Conservation (phyloP, 2,888 invertebrate genomes). For the Volucella inanis region DNA sequence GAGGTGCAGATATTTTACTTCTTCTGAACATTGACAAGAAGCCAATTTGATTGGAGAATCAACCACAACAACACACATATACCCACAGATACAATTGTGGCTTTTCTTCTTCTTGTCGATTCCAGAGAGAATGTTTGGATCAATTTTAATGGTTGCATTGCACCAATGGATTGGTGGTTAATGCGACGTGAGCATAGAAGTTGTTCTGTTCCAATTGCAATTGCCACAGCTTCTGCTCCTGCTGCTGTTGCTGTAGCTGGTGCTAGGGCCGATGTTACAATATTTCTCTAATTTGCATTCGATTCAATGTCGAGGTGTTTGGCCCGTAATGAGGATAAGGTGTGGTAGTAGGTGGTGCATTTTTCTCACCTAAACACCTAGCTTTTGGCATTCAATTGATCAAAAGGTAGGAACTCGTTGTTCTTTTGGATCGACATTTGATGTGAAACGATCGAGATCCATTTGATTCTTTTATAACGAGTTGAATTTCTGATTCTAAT, state of each 20-base stretch:
- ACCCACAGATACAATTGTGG: not conserved
- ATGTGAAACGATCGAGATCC: constrained; percentile 21
- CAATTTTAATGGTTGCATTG: constrained; percentile 73
- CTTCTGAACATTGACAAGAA: constrained; percentile 55
- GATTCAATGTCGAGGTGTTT: constrained; percentile 63
- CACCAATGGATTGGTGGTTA: constrained; percentile 50
- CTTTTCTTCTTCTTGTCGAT: constrained; percentile 42
- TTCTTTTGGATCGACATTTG: constrained; percentile 58
- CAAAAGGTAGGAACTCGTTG: constrained; percentile 64
- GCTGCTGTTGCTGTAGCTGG: not conserved
- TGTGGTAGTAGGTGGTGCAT: constrained; percentile 37
- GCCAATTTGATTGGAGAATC: constrained; percentile 68
- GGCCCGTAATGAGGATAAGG: constrained; percentile 59
- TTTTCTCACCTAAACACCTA: constrained; percentile 57
- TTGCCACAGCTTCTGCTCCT: constrained; percentile 28
- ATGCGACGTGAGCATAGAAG: constrained; percentile 64
- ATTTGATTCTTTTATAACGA: constrained; percentile 14
- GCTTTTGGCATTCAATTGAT: constrained; percentile 59
- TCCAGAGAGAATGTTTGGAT: constrained; percentile 54
- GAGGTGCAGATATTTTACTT: not conserved
- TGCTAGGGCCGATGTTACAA: constrained; percentile 36
- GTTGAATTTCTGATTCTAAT: constrained; percentile 59
- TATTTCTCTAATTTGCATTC: constrained; percentile 74
- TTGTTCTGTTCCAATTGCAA: constrained; percentile 35
- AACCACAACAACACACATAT: constrained; percentile 50